Percentiles rank a stretch among this genome's conserved stretches.
Conservation (phyloP, 2,797 vertebrate species). For the Gallinago nigripennis region DNA sequence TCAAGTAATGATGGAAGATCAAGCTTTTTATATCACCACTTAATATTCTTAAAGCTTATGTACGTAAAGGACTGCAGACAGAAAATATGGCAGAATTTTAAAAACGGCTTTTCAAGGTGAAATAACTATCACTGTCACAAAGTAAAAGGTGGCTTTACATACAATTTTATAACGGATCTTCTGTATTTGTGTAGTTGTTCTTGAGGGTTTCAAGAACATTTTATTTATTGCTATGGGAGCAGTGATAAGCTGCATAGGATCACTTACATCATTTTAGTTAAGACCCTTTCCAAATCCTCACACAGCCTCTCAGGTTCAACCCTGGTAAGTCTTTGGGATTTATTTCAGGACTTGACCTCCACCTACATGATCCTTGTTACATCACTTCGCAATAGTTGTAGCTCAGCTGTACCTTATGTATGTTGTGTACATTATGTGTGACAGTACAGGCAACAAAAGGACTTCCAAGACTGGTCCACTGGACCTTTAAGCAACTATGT, state of each 20-base stretch:
- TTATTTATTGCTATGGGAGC: neutral
- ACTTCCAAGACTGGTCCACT: neutral
- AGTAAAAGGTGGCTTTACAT: neutral
- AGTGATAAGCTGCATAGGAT: conserved; percentile 12
- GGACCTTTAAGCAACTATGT: neutral
- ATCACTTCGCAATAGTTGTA: neutral
- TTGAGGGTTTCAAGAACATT: neutral
- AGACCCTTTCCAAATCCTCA: conserved; percentile 40
- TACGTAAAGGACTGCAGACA: neutral
- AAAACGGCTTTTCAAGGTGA: neutral
- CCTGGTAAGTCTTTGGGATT: conserved; percentile 21
- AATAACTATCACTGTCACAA: neutral
- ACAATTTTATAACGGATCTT: neutral
- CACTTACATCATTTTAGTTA: conserved; percentile 45
- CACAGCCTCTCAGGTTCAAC: conserved; percentile 38
- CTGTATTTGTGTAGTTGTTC: neutral
- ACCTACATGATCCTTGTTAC: conserved; percentile 59
- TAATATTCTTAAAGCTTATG: neutral
- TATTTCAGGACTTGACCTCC: conserved; percentile 53
- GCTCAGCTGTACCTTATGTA: neutral
- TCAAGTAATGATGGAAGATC: neutral
- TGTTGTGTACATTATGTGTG: neutral
- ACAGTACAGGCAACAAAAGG: neutral
- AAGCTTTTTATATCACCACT: neutral
- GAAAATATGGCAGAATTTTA: neutral